phyloP scores from a whole-genome alignment of 2,888 invertebrate genomes.

The Cyrtodaria siliqua region DNA sequence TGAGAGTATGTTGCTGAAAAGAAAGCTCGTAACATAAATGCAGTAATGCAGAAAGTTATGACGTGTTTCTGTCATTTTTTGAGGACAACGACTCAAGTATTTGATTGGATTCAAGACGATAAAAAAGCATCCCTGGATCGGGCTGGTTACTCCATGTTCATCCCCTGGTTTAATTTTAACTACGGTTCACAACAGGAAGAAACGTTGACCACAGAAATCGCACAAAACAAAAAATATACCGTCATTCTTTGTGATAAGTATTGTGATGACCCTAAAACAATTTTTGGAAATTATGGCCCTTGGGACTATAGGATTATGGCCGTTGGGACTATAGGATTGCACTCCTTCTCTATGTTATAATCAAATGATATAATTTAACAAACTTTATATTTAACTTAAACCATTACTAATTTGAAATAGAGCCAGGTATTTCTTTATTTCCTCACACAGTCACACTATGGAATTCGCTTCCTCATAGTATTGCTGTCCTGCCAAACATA shows the following conservation, averaged over 20 bases:
- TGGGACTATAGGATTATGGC: too few species aligned
- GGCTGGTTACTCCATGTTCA: background rate
- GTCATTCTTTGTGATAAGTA: conserved; percentile 19
- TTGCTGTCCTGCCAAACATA: too few species aligned
- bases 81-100: conserved; percentile 19
- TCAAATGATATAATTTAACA: too few species aligned
- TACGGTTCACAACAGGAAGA: background rate
- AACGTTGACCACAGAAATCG: background rate
- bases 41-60: background rate
- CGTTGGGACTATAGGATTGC: too few species aligned
- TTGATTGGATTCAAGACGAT: conserved; percentile 1
- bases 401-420: too few species aligned
- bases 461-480: too few species aligned
- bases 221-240: background rate
- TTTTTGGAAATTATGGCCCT: too few species aligned
- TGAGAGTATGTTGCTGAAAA: background rate
- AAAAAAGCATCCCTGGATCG: background rate
- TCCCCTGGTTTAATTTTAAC: conserved; percentile 3
- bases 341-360: too few species aligned
- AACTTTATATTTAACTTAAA: too few species aligned
- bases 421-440: too few species aligned
- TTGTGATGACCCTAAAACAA: background rate
- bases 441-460: too few species aligned
- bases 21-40: background rate
- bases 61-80: conserved; percentile 23